Evolutionary conservation across 2,888 invertebrate species (phyloP).

Genomic region (Tryphoninae sp.): DNA sequence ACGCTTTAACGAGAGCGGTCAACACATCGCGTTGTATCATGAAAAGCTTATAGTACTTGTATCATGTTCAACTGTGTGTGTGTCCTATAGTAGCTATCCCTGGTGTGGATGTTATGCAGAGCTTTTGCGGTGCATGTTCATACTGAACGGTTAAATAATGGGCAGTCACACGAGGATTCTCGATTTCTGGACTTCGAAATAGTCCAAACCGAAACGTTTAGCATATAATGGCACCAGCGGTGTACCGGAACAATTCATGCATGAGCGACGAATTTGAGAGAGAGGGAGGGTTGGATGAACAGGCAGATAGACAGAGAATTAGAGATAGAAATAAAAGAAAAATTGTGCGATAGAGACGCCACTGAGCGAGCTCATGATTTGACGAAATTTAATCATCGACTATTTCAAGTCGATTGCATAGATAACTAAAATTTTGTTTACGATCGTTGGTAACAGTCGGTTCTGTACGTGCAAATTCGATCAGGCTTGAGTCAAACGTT

Average conservation of each 20-base stretch:
- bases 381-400: too few species aligned
- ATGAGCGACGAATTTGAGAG: not conserved
- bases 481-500: too few species aligned
- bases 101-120: not conserved
- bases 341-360: too few species aligned
- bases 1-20: not conserved
- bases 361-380: too few species aligned
- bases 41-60: not conserved
- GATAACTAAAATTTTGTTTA: too few species aligned
- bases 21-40: not conserved
- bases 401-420: too few species aligned
- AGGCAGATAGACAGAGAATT: too few species aligned
- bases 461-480: too few species aligned
- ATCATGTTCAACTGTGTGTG: not conserved
- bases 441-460: too few species aligned
- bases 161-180: not conserved
- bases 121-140: not conserved
- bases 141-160: not conserved
- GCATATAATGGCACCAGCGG: not conserved
- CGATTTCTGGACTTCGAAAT: not conserved
- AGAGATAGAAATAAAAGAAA: too few species aligned
- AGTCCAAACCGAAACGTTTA: not conserved
- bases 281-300: not conserved
- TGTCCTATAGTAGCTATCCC: not conserved
- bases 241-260: not conserved